Base-by-base conservation (phyloP, 2,888 invertebrate genomes). In the Eupithecia dodoneata region DNA sequence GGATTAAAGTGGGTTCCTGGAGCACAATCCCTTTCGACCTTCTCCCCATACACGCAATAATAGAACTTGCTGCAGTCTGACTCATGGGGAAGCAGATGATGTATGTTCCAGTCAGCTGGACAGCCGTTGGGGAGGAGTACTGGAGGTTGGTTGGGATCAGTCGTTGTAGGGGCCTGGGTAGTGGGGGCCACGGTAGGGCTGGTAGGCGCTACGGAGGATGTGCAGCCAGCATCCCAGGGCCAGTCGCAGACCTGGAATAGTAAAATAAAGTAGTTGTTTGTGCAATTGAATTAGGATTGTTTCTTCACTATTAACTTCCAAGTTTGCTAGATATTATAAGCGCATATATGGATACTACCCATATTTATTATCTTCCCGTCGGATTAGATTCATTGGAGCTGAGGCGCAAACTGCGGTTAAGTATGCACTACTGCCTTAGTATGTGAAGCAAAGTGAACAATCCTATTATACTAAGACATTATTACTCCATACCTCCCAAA, bases 51-150 rank as follows among this genome's bases (percentile, higher is more conserved):
- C 0, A 84, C 83, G 72, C 90, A 90, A 30, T 86, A 83, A 78
- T 90, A 90, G 84, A 87, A 89, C 47, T 83, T 84, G 45, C 76
- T 76, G 75, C 90, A 90, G 12, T 88, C 80, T 0, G 72, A 80
- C 74, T 86, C 85, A 70, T 90, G 89, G 0, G 89, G 89, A 4
- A 90, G 70, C 0, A 88, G 80, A 4, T 80, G 77, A 42, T 89
- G 85, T 4, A 86, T 71, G 30, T 81, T 66, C 67, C 82, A 86
- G 77, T 88, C 82, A 2, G 80, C 81, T 0, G 78, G 76, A 44
- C 78, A 78, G 13, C 76, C 79, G 52, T 76, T 78, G 42, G 78
- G 78, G 7, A 78, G 66, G 13, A 42, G 41, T 5, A 4, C 69
- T n/a, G 76, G 81, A 47, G 44, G 79, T 59, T 13, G 45, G 18